Evolutionary conservation across 1,140 invertebrate species (phyloP).

Genomic region (Caerostris darwini): DNA sequence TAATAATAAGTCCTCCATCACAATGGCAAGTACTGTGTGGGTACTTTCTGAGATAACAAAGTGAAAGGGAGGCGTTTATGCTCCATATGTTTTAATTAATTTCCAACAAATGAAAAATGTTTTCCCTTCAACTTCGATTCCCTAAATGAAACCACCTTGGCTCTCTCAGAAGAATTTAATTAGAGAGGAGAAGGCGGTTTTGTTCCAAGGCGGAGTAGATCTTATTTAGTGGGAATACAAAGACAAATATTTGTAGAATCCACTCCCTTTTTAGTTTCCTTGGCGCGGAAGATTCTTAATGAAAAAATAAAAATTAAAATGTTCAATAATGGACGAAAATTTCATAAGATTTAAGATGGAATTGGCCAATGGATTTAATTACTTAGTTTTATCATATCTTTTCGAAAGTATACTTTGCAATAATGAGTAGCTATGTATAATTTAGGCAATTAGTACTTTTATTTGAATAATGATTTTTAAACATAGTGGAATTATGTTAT

Average conservation of each 20-base stretch:
- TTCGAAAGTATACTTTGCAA: no score
- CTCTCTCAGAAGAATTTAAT: neutral
- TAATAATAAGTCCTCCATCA: no score
- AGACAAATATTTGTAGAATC: neutral
- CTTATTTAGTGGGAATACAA: neutral
- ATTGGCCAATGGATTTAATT: no score
- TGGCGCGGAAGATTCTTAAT: neutral
- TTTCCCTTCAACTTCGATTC: constrained; percentile 49
- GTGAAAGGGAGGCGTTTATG: neutral
- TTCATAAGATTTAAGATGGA: no score
- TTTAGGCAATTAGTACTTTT: no score
- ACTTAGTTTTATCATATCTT: no score
- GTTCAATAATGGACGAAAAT: no score
- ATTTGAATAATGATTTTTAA: no score
- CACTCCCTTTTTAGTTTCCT: neutral
- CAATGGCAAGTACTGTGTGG: neutral
- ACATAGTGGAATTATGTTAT: no score
- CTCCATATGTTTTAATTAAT: constrained; percentile 36
- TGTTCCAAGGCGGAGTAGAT: neutral
- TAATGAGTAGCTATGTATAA: no score
- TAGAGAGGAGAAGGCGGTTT: neutral
- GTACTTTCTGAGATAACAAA: neutral
- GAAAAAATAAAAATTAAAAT: neutral
- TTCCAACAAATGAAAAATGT: constrained; percentile 43
- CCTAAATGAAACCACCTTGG: neutral